Evolutionary conservation across 2,888 invertebrate genomes (phyloP), one percentile per base, ranked within the genome.

Genomic region (Nomada ruficornis): DNA sequence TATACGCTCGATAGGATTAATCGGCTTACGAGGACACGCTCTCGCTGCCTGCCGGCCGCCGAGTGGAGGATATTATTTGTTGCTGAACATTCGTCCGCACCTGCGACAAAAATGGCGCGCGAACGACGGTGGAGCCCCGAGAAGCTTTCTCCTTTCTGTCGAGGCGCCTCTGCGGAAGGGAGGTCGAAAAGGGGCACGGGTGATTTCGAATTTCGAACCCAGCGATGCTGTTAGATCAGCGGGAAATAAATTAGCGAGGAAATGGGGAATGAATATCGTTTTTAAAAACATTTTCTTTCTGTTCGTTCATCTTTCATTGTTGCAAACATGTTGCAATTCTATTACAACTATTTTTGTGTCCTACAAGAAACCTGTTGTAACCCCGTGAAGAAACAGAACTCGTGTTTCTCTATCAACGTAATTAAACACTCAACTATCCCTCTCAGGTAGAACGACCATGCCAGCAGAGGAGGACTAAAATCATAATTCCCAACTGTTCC

Each of bases 1-100:
- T 86, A 86, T 88, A 85, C 83, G 80, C 79, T 83, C 84, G 85
- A 84, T 89, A 85, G 88, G 86, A 89, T 88, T 89, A 89, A 89
- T 89, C 89, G 83, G 85, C 88, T 86, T 85, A 86, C 83, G 80
- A 77, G 80, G 84, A 81, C 81, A 68, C 80, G 82, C 72, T 82
- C 77, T 71, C 70, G 76, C 70, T 52, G 63, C 77, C 64, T 36
- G 78, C 72, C 77, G 75, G 52, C 70, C 65, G 54, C 44, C 69
- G 50, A 54, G 26, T 73, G 65, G 80, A 87, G 68, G 29, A 60
- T 60, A 87, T 87, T 87, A 87, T 87, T 87, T 87, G 85, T 87
- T 71, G 82, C 36, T 73, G 84, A 84, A 84, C 77, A 81, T 87
- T 85, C 86, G 83, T 86, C 78, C 78, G 80, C 85, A 85, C 83